A percentile compares a stretch with the other conserved stretches of the same genome.
Conservation (phyloP, 2,797 vertebrate genomes). For the Triplophysa yarkandensis region DNA sequence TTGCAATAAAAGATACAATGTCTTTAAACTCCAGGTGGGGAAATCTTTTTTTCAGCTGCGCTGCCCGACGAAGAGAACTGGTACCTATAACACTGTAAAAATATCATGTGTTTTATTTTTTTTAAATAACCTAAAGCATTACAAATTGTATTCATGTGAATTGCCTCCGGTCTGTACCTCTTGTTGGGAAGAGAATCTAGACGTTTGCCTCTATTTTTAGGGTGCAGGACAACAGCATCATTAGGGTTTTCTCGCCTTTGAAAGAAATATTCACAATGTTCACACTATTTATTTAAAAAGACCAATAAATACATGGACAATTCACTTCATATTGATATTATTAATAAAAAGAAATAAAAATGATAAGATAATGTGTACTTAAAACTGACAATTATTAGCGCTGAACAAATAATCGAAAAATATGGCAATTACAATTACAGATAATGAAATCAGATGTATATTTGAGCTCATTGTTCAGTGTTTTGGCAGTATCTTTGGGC, state of each 20-base stretch:
- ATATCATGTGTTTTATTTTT: constrained; percentile 3
- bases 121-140: not conserved
- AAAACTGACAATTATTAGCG: no score
- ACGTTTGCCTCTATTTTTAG: constrained; percentile 81
- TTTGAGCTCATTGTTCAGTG: no score
- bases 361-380: no score
- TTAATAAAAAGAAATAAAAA: not conserved
- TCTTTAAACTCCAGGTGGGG: constrained; percentile 91
- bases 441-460: no score
- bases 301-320: not conserved
- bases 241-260: constrained; percentile 89
- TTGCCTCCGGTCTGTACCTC: constrained; percentile 75
- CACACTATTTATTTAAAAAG: not conserved
- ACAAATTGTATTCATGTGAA: not conserved
- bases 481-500: no score
- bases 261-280: constrained; percentile 20
- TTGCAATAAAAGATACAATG: constrained; percentile 87
- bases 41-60: constrained; percentile 92
- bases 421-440: no score
- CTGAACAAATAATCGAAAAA: no score
- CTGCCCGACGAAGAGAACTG: constrained; percentile 93
- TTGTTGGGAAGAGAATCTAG: constrained; percentile 84
- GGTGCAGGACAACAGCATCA: constrained; percentile 94
- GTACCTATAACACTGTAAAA: constrained; percentile 87
- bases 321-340: not conserved